These are phyloP conservation scores for Ecdyonurus torrentis DNA, from an alignment of 2,888 invertebrate species.

Conservation along the genomic window DNA sequence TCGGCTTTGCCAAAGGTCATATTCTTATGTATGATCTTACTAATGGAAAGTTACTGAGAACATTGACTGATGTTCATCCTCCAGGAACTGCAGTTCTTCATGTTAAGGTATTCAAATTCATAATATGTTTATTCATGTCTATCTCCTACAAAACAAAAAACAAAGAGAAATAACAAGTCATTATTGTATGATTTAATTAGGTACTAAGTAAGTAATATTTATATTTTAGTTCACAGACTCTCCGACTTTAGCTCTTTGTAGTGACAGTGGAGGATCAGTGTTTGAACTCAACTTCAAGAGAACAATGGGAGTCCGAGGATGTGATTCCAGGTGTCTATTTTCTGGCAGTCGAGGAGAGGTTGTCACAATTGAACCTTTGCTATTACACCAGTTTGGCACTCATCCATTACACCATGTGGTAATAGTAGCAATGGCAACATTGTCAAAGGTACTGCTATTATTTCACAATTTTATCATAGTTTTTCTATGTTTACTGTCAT, in stretches of 20 bases:
- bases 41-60: conserved; percentile 56
- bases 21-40: conserved; percentile 79
- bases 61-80: conserved; percentile 64
- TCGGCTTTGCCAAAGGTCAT: conserved; percentile 64
- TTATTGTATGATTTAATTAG: too few species aligned
- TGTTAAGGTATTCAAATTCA: conserved; percentile 31
- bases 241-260: conserved; percentile 56
- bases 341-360: conserved; percentile 96
- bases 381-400: conserved; percentile 34
- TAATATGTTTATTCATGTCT: neutral
- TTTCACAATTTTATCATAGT: conserved; percentile 15
- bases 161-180: too few species aligned
- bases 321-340: conserved; percentile 84
- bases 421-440: conserved; percentile 82
- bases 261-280: conserved; percentile 91
- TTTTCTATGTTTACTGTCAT: neutral
- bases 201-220: conserved; percentile 10
- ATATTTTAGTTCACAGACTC: conserved; percentile 46
- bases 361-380: conserved; percentile 51
- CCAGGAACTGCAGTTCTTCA: conserved; percentile 69
- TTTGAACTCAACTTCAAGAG: conserved; percentile 84
- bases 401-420: conserved; percentile 57
- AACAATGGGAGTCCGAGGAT: conserved; percentile 71
- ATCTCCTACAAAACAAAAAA: too few species aligned
- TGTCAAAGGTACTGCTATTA: conserved; percentile 57